Conservation (phyloP, 1,140 invertebrate genomes). For the Artemia franciscana region DNA sequence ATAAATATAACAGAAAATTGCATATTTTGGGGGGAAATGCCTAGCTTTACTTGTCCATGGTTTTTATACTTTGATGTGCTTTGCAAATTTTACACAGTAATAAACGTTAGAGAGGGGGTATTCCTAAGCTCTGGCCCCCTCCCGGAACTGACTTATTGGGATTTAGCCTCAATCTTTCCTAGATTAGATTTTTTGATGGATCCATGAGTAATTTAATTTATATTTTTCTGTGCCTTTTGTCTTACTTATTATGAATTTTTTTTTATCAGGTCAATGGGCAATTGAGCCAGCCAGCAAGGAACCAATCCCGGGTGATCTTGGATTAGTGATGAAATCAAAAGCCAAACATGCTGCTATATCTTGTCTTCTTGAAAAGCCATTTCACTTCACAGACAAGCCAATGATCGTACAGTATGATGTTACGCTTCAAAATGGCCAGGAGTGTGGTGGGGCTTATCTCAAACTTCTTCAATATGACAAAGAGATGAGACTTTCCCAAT, state of each 20-base stretch:
- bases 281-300: constrained; percentile 53
- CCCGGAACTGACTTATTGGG: too few relatives aligned
- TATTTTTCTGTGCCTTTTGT: too few relatives aligned
- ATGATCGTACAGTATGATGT: constrained; percentile 89
- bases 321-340: constrained; percentile 75
- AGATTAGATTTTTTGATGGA: too few relatives aligned
- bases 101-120: too few relatives aligned
- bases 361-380: constrained; percentile 48
- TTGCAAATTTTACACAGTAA: too few relatives aligned
- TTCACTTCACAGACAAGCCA: constrained; percentile 63
- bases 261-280: constrained; percentile 33
- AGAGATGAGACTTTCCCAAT: constrained; percentile 46
- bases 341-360: constrained; percentile 90
- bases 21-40: too few relatives aligned
- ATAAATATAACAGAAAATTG: too few relatives aligned
- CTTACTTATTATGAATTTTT: background rate
- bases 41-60: too few relatives aligned
- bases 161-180: too few relatives aligned
- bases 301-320: constrained; percentile 55
- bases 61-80: too few relatives aligned
- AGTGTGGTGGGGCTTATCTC: constrained; percentile 93
- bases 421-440: constrained; percentile 70
- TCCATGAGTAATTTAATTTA: too few relatives aligned
- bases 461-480: constrained; percentile 54
- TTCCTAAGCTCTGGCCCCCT: too few relatives aligned